phyloP scores from a whole-genome alignment of 2,888 invertebrate species.

The Entomobrya multifasciata region DNA sequence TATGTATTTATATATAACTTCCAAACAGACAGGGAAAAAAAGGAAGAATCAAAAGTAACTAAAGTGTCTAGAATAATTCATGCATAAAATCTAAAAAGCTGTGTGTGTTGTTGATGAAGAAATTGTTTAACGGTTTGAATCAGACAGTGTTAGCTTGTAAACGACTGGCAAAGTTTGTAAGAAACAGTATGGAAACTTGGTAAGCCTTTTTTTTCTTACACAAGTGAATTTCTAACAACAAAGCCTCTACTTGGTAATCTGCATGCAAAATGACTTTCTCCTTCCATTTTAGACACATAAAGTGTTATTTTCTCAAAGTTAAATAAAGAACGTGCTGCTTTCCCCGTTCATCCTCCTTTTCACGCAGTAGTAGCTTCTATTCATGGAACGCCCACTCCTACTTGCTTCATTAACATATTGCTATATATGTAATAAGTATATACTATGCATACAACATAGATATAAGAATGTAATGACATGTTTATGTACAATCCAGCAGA shows the following conservation, averaged over 20 bases:
- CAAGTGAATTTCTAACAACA: conserved; percentile 65
- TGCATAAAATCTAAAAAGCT: conserved; percentile 60
- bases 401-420: conserved; percentile 32
- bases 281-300: conserved; percentile 25
- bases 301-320: conserved; percentile 36
- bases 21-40: background rate
- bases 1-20: background rate
- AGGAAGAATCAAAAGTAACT: conserved; percentile 51
- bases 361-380: conserved; percentile 18
- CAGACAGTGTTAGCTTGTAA: conserved; percentile 68
- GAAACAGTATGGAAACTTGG: conserved; percentile 74
- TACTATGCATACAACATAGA: no score
- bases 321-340: conserved; percentile 46
- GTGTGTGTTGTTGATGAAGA: conserved; percentile 29
- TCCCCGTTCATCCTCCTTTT: conserved; percentile 24
- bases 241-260: conserved; percentile 73
- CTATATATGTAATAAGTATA: background rate
- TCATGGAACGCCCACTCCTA: conserved; percentile 24
- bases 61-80: conserved; percentile 59
- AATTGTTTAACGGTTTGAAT: conserved; percentile 61
- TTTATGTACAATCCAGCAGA: background rate
- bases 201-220: conserved; percentile 47
- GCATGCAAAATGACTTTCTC: conserved; percentile 73
- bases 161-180: conserved; percentile 75
- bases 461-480: background rate